phyloP scores from a whole-genome alignment of 1,140 invertebrate genomes.

The Heliconius hermathena region DNA sequence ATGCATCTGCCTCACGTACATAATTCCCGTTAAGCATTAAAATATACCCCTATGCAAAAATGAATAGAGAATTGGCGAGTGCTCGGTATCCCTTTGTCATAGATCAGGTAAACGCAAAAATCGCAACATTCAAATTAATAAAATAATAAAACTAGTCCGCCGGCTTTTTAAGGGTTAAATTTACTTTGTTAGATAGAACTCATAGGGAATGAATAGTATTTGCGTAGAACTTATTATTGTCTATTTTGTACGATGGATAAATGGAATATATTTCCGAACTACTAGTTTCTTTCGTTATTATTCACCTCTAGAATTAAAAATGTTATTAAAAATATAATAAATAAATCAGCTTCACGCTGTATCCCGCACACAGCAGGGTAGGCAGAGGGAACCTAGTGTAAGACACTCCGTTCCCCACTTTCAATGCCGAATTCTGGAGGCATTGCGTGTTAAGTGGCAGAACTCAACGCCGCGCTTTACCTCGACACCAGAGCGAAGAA shows the following conservation, averaged over 20 bases:
- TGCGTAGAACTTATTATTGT: slow-evolving; percentile 1
- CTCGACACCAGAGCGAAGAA: too few relatives aligned
- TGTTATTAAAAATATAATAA: not conserved
- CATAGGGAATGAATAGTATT: slow-evolving; percentile 23
- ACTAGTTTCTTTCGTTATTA: too few relatives aligned
- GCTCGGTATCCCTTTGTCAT: slow-evolving; percentile 61
- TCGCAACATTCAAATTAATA: slow-evolving; percentile 80
- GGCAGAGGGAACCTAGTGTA: too few relatives aligned
- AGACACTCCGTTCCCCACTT: too few relatives aligned
- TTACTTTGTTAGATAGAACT: slow-evolving; percentile 49
- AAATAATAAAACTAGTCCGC: slow-evolving; percentile 74
- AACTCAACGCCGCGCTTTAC: too few relatives aligned
- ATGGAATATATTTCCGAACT: too few relatives aligned
- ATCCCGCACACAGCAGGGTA: too few relatives aligned
- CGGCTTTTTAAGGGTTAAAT: slow-evolving; percentile 64
- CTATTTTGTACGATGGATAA: not conserved
- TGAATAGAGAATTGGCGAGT: slow-evolving; percentile 64
- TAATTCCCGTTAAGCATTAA: slow-evolving; percentile 59
- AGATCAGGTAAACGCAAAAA: slow-evolving; percentile 77
- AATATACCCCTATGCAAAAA: slow-evolving; percentile 74
- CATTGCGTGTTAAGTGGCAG: too few relatives aligned
- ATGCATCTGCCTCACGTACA: slow-evolving; percentile 63
- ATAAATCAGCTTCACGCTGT: too few relatives aligned
- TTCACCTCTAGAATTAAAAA: not conserved
- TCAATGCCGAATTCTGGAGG: too few relatives aligned